These are phyloP conservation scores for Megaceryle maxima DNA, from an alignment of 2,113 vertebrate species.

Conservation along the genomic window DNA sequence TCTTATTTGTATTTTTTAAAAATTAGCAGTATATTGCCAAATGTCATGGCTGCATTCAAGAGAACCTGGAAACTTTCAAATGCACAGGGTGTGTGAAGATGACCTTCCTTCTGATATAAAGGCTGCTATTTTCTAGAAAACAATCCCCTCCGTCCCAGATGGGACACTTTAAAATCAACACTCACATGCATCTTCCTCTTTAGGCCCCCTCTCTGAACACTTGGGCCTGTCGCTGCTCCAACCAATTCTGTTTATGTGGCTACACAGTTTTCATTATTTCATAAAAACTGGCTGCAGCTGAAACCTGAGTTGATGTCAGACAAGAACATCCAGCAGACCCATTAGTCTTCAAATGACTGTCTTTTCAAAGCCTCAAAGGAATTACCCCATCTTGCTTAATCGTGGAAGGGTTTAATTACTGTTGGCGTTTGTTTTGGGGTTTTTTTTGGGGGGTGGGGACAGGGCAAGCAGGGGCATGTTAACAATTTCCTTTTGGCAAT, in stretches of 20 bases:
- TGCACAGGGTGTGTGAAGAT: background rate
- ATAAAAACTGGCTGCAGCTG: background rate
- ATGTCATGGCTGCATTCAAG: slow-evolving; percentile 5
- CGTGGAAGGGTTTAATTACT: background rate
- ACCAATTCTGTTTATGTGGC: background rate
- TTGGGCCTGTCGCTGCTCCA: background rate
- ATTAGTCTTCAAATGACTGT: background rate
- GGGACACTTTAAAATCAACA: background rate
- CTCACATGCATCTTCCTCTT: background rate
- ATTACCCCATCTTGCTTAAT: background rate
- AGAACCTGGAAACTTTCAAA: background rate
- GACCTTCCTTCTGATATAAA: slow-evolving; percentile 2
- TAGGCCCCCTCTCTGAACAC: background rate
- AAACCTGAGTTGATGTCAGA: background rate
- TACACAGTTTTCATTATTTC: background rate
- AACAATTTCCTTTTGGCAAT: background rate
- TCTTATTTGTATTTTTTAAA: slow-evolving; percentile 8
- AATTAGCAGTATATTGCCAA: slow-evolving; percentile 20
- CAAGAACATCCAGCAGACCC: background rate
- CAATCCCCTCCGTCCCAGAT: background rate
- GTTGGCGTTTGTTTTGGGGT: background rate
- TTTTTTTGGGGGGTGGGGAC: too few species aligned
- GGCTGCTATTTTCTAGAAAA: background rate
- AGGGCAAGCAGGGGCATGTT: background rate
- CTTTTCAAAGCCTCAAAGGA: background rate